These are phyloP conservation scores for Falco novaeseelandiae DNA, from an alignment of 2,797 vertebrate species.

Conservation along the genomic window DNA sequence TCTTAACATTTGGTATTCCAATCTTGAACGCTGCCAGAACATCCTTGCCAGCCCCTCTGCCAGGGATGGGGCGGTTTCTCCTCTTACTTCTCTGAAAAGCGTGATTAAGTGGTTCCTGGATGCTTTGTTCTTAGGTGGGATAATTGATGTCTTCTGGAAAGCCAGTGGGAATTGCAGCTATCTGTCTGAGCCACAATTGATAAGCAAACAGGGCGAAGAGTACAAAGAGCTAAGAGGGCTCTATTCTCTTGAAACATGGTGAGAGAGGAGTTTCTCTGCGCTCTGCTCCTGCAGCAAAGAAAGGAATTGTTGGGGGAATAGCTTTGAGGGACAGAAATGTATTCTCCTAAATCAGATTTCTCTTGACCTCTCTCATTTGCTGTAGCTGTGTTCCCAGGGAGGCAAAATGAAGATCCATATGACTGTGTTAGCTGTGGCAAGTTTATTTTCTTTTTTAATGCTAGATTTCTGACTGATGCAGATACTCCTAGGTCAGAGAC, in stretches of 20 bases:
- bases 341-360: constrained; percentile 24
- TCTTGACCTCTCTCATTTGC: background rate
- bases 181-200: constrained; percentile 20
- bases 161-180: background rate
- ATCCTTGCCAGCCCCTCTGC: background rate
- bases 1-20: background rate
- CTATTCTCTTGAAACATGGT: constrained; percentile 17
- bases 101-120: constrained; percentile 11
- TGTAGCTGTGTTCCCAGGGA: background rate
- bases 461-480: background rate
- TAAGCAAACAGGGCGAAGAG: constrained; percentile 34
- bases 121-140: constrained; percentile 9
- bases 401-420: background rate
- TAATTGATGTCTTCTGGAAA: constrained; percentile 20
- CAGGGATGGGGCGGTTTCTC: background rate
- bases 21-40: fast-evolving
- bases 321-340: background rate
- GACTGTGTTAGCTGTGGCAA: background rate
- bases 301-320: constrained; percentile 19
- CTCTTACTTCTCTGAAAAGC: background rate
- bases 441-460: background rate
- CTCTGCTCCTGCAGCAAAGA: background rate
- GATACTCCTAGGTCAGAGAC: background rate
- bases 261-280: background rate
- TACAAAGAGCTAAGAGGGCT: constrained; percentile 11